Evolutionary conservation across 2,113 vertebrate genomes (phyloP).

Genomic region (Dissostichus mawsoni): DNA sequence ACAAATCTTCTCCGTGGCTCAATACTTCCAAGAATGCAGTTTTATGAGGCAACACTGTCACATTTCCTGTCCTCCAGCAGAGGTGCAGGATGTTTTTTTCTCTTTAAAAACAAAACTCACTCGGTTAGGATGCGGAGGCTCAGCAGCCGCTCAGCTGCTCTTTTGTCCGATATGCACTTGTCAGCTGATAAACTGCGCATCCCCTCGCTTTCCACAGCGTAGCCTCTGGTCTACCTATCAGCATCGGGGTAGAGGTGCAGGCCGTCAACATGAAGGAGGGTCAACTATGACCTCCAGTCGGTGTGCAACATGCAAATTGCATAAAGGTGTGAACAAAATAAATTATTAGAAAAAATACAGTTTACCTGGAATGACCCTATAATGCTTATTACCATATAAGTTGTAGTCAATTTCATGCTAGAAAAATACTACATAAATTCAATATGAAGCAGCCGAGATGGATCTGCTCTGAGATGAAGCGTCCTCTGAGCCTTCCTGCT

Average conservation of each 20-base stretch:
- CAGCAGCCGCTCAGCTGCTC: conserved; percentile 67
- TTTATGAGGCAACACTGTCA: conserved; percentile 27
- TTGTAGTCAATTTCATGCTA: background rate
- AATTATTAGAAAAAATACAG: background rate
- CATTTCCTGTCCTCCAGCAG: conserved; percentile 32
- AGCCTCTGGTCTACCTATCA: conserved; percentile 64
- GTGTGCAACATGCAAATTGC: conserved; percentile 34
- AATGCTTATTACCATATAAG: background rate
- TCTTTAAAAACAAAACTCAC: conserved; percentile 28
- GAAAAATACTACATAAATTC: background rate
- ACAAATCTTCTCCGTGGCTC: conserved; percentile 37
- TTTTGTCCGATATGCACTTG: conserved; percentile 70
- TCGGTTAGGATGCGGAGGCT: conserved; percentile 48
- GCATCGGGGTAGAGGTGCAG: conserved; percentile 8
- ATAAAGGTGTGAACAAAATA: conserved; percentile 17
- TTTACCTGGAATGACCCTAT: background rate
- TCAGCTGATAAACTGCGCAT: conserved; percentile 79
- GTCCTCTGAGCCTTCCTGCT: conserved; percentile 20
- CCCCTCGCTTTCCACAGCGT: conserved; percentile 63
- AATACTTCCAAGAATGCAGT: conserved; percentile 58
- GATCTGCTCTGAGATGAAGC: conserved; percentile 19
- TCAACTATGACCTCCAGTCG: conserved; percentile 53
- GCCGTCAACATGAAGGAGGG: conserved; percentile 34
- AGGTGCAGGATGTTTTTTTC: conserved; percentile 26
- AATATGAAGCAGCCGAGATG: conserved; percentile 6